phyloP scores from a whole-genome alignment of 2,888 invertebrate genomes.

The Lamproptera curius region DNA sequence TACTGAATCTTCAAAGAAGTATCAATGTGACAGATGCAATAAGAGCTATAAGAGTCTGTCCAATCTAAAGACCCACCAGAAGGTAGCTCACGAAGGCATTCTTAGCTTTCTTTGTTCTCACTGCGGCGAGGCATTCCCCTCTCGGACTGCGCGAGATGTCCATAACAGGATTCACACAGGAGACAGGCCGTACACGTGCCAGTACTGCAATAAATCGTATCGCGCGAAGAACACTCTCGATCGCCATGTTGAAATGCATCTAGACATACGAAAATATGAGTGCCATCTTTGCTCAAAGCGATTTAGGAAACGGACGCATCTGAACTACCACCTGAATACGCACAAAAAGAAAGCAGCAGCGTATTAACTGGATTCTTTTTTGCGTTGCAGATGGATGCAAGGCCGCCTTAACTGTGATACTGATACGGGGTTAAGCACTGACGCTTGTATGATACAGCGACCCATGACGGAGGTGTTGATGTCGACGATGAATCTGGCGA shows the following conservation, averaged over 20 bases:
- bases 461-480: conserved; percentile 12
- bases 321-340: conserved; percentile 53
- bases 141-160: conserved; percentile 51
- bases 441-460: neutral
- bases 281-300: conserved; percentile 51
- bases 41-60: conserved; percentile 62
- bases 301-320: conserved; percentile 57
- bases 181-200: conserved; percentile 61
- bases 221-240: conserved; percentile 48
- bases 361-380: conserved; percentile 54
- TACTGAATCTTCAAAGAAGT: conserved; percentile 31
- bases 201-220: conserved; percentile 53
- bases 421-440: conserved; percentile 3
- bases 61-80: conserved; percentile 61
- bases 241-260: conserved; percentile 51
- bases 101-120: conserved; percentile 56
- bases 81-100: conserved; percentile 57
- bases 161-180: conserved; percentile 67
- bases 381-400: conserved; percentile 58
- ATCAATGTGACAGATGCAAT: conserved; percentile 61
- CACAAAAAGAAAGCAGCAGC: conserved; percentile 37
- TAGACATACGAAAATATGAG: conserved; percentile 43
- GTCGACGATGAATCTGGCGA: conserved; percentile 27
- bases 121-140: conserved; percentile 71
- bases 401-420: conserved; percentile 23